Evolutionary conservation across 2,888 invertebrate species (phyloP).

Genomic region (Tachystola acroxantha): DNA sequence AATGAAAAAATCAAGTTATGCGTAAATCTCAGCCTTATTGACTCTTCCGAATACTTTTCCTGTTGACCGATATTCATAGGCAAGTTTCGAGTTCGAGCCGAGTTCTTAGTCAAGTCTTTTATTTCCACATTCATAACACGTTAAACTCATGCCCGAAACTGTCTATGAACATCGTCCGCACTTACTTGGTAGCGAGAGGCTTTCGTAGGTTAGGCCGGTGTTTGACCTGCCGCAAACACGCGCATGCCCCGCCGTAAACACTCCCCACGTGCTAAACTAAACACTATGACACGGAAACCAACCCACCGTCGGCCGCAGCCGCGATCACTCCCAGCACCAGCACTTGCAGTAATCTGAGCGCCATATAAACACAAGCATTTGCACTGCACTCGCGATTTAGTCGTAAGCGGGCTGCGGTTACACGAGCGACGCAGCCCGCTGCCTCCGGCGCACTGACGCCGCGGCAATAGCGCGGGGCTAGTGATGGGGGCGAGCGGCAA

Average conservation of each 20-base stretch:
- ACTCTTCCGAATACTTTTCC: no score
- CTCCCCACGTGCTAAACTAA: slow-evolving; percentile 49
- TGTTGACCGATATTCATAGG: no score
- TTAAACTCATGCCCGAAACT: no score
- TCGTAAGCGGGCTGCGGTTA: slow-evolving; percentile 70
- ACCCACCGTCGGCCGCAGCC: slow-evolving; percentile 71
- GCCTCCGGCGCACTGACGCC: slow-evolving; percentile 59
- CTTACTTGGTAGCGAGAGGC: slow-evolving; percentile 58
- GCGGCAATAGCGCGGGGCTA: no score
- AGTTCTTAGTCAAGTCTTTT: no score
- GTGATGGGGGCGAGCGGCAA: no score
- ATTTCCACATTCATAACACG: no score
- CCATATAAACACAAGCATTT: slow-evolving; percentile 88
- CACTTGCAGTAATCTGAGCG: slow-evolving; percentile 87
- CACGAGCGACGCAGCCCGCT: slow-evolving; percentile 60
- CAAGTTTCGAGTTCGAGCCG: no score
- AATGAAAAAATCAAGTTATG: no score
- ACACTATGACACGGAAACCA: slow-evolving; percentile 29
- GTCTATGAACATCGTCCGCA: slow-evolving; percentile 19
- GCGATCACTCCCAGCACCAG: slow-evolving; percentile 73
- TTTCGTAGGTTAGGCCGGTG: slow-evolving; percentile 67
- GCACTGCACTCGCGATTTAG: slow-evolving; percentile 70
- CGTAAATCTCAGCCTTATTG: no score
- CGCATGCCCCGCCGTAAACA: slow-evolving; percentile 72
- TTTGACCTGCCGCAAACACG: slow-evolving; percentile 70